phyloP scores from a whole-genome alignment of 92 coral and sea anemone genomes.

The Ricordea florida region DNA sequence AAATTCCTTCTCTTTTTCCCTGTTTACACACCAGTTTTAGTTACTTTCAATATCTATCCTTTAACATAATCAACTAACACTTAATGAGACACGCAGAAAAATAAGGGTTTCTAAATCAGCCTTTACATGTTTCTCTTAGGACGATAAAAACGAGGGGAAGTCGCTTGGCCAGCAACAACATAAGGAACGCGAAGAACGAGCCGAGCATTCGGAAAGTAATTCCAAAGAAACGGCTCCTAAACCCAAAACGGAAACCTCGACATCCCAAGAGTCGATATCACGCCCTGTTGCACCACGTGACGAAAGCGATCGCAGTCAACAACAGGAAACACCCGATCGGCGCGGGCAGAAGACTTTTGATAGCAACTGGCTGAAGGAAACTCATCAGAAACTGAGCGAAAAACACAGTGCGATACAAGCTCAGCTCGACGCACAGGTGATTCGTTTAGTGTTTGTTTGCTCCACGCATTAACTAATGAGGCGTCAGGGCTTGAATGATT shows the following conservation, averaged over 20 bases:
- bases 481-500: too few species aligned
- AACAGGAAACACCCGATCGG: conserved; percentile 27
- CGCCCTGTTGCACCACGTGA: conserved; percentile 20
- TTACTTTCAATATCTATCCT: too few species aligned
- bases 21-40: too few species aligned
- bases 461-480: too few species aligned
- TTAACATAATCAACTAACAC: too few species aligned
- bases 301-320: background rate
- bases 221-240: conserved; percentile 2
- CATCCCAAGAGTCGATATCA: background rate
- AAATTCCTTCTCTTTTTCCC: too few species aligned
- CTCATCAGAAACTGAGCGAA: conserved; percentile 32
- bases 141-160: conserved; percentile 4
- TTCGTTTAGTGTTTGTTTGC: too few species aligned
- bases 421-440: conserved; percentile 18
- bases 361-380: conserved; percentile 19
- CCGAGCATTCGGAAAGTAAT: conserved; percentile 21
- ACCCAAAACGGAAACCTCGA: conserved; percentile 2
- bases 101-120: background rate
- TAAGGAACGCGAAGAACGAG: conserved; percentile 6
- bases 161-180: background rate
- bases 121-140: background rate
- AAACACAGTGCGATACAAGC: conserved; percentile 7
- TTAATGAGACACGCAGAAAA: background rate
- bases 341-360: conserved; percentile 16